Base-by-base conservation (phyloP, 2,888 invertebrate genomes). In the Pterostichus madidus region DNA sequence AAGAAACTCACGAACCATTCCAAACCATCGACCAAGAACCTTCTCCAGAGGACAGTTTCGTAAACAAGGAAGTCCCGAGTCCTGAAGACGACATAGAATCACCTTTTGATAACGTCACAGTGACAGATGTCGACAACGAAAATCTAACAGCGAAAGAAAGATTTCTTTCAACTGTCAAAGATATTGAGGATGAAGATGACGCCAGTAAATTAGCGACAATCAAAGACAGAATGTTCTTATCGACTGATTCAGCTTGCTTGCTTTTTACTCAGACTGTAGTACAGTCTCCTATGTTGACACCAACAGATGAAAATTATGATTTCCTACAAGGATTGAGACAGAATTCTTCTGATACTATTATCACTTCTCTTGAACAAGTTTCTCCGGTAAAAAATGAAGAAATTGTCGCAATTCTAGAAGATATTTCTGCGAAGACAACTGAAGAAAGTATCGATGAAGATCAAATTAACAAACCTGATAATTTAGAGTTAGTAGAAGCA, bases 231-330 rank as follows among this genome's bases (percentile, higher is more conserved):
- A 90, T 90, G 90, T 87, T 90, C 11, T 84, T 90, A 46, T 88
- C 88, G 11, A 88, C 89, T 1, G 90, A 90, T 80, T 87, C 88
- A 0, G 88, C 90, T 4, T 89, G 89, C 83, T 84, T 90, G 35
- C 86, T 90, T 6, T 90, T 90, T 84, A 90, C 90, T 0, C 90
- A 90, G 86, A 90, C 90, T 0, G 90, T 90, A 17, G 89, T 90
- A 15, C 90, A 90, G 13, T 89, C 89, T 0, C 90, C 90, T 4
- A 90, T 90, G 90, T 84, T 90, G 68, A 90, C 90, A 15, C 90
- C 90, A 7, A 89, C 89, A 17, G 90, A 90, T 83, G 90, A 90
- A 84, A 89, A 89, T 84, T 89, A 90, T 39, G 90, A 90, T 86
- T 90, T 90, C 85, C 86, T 90, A 24, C 24, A 24, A 24, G 24